phyloP scores from a whole-genome alignment of 1,140 invertebrate species.

The Caerostris extrusa region DNA sequence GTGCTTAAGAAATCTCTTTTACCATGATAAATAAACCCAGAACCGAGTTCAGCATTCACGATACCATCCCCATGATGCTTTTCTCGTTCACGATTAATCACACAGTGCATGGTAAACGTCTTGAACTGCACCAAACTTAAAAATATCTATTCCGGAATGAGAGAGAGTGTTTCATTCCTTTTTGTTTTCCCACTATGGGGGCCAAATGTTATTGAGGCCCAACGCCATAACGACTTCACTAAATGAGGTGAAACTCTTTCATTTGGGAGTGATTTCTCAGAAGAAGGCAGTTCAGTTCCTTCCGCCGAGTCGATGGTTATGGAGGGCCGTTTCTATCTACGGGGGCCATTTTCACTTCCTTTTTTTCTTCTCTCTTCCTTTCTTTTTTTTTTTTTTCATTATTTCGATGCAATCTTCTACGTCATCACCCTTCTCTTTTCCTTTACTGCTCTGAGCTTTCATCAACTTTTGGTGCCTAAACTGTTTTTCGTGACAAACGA shows the following conservation, averaged over 20 bases:
- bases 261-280: conserved; percentile 72
- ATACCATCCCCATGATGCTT: not conserved
- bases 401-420: conserved; percentile 45
- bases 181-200: conserved; percentile 43
- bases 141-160: conserved; percentile 43
- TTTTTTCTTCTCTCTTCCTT: not conserved
- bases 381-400: not conserved
- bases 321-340: conserved; percentile 54
- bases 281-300: conserved; percentile 43
- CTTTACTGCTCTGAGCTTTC: conserved; percentile 51
- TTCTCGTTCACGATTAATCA: not conserved
- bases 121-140: not conserved
- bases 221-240: conserved; percentile 71
- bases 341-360: not conserved
- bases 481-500: conserved; percentile 65
- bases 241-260: conserved; percentile 76
- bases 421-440: conserved; percentile 31
- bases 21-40: not conserved
- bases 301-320: conserved; percentile 64
- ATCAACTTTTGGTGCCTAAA: conserved; percentile 66
- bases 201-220: conserved; percentile 64
- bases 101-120: not conserved
- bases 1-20: not conserved
- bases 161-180: conserved; percentile 4
- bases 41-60: not conserved